A percentile compares a stretch with the other conserved stretches of the same genome.
phyloP scores from a whole-genome alignment of 2,113 vertebrate genomes.

The Perccottus glenii region DNA sequence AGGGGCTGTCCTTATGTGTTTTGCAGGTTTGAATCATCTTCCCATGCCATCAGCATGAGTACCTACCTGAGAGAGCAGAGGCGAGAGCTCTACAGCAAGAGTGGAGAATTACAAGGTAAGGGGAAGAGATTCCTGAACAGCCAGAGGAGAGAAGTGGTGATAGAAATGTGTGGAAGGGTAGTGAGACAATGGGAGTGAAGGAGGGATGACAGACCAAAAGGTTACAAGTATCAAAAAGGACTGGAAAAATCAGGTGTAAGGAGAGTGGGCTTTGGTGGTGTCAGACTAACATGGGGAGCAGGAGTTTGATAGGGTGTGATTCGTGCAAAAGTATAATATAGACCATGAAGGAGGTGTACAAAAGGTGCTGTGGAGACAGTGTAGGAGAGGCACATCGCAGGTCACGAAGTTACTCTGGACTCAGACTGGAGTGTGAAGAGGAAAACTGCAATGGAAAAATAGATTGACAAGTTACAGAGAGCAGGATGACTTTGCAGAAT shows the following conservation, averaged over 20 bases:
- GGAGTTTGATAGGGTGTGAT: neutral
- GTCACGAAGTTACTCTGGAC: slow-evolving; percentile 40
- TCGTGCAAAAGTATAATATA: slow-evolving; percentile 17
- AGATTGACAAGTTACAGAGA: slow-evolving; percentile 51
- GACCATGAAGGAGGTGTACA: slow-evolving; percentile 21
- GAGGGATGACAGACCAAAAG: slow-evolving; percentile 7
- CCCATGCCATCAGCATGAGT: slow-evolving; percentile 98
- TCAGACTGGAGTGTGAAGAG: slow-evolving; percentile 20
- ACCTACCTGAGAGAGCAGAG: slow-evolving; percentile 96
- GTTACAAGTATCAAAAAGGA: slow-evolving; percentile 21
- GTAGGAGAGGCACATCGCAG: slow-evolving; percentile 19
- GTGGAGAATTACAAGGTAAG: slow-evolving; percentile 97
- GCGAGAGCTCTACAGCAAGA: slow-evolving; percentile 95
- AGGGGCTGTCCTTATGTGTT: slow-evolving; percentile 18
- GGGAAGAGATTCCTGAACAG: neutral
- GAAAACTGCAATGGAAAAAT: slow-evolving; percentile 18
- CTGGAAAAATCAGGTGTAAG: neutral
- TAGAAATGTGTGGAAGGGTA: neutral
- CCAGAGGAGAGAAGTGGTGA: slow-evolving; percentile 8
- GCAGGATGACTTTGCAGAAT: slow-evolving; percentile 67
- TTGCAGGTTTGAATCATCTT: slow-evolving; percentile 91
- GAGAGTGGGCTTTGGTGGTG: slow-evolving; percentile 5
- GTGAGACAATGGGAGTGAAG: neutral
- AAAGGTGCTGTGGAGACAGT: slow-evolving; percentile 7
- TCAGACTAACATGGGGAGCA: slow-evolving; percentile 20